phyloP scores from a whole-genome alignment of 2,113 vertebrate genomes.

The Syrrhaptes paradoxus region DNA sequence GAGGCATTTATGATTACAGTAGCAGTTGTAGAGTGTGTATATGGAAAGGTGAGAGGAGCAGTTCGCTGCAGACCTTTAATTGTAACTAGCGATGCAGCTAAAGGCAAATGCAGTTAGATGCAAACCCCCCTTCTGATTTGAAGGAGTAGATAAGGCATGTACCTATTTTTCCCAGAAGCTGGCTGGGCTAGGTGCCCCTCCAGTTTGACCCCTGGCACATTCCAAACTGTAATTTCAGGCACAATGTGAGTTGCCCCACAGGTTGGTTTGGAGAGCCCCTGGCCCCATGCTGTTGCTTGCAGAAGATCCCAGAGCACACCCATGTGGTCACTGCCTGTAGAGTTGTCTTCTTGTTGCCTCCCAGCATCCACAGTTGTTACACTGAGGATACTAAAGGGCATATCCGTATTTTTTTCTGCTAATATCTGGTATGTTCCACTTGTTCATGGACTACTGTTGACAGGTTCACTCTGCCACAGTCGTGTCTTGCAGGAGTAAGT shows the following conservation, averaged over 20 bases:
- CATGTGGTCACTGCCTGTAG: background rate
- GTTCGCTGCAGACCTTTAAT: background rate
- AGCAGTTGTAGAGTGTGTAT: background rate
- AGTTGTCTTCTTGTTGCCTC: background rate
- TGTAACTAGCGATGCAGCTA: background rate
- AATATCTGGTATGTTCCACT: background rate
- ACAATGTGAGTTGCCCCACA: background rate
- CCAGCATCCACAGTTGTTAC: background rate
- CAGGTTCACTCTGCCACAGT: background rate
- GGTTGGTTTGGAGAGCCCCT: background rate
- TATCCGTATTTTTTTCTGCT: background rate
- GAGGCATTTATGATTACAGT: background rate
- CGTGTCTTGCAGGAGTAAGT: background rate
- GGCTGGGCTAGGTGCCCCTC: background rate
- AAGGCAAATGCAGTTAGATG: background rate
- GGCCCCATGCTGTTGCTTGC: background rate
- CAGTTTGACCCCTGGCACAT: fast-evolving
- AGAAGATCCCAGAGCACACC: background rate
- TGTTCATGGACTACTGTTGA: background rate
- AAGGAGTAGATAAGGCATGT: fast-evolving
- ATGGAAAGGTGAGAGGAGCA: background rate
- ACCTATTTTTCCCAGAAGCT: fast-evolving
- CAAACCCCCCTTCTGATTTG: background rate
- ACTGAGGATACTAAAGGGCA: fast-evolving
- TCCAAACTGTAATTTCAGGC: background rate